phyloP scores from a whole-genome alignment of 2,113 vertebrate genomes.

The Melozone crissalis region DNA sequence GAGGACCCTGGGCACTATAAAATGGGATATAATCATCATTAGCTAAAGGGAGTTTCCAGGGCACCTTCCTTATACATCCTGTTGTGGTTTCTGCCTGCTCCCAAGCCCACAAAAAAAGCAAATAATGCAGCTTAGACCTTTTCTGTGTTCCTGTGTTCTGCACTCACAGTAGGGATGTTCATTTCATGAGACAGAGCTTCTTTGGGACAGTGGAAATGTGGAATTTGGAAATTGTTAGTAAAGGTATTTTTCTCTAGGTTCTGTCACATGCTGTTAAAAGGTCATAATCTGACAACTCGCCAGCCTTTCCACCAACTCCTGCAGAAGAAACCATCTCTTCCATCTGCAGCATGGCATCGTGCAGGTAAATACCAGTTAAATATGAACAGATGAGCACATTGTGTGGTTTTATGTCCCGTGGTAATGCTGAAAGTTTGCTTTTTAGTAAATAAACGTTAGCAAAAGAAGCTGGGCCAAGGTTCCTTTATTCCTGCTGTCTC shows the following conservation, averaged over 20 bases:
- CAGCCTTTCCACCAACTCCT: conserved; percentile 39
- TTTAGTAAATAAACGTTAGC: not conserved
- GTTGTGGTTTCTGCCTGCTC: fast-evolving
- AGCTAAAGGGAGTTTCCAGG: not conserved
- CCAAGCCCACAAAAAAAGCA: not conserved
- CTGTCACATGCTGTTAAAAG: not conserved
- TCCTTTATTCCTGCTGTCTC: not conserved
- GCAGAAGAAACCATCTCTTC: not conserved
- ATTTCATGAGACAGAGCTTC: fast-evolving
- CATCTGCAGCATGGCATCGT: not conserved
- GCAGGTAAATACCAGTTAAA: conserved; percentile 55
- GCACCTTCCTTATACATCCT: fast-evolving
- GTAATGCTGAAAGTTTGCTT: not conserved
- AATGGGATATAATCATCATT: not conserved
- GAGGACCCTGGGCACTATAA: fast-evolving
- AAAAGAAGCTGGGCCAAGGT: not conserved
- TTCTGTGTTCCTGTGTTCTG: fast-evolving
- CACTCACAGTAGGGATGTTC: fast-evolving
- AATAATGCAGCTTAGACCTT: fast-evolving
- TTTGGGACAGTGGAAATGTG: not conserved
- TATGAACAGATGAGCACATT: fast-evolving
- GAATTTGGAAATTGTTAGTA: not conserved
- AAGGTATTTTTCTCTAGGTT: conserved; percentile 39
- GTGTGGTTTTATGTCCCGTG: not conserved
- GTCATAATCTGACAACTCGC: not conserved